Base-by-base conservation (phyloP, 2,888 invertebrate species). In the Hypomecis atomaria region DNA sequence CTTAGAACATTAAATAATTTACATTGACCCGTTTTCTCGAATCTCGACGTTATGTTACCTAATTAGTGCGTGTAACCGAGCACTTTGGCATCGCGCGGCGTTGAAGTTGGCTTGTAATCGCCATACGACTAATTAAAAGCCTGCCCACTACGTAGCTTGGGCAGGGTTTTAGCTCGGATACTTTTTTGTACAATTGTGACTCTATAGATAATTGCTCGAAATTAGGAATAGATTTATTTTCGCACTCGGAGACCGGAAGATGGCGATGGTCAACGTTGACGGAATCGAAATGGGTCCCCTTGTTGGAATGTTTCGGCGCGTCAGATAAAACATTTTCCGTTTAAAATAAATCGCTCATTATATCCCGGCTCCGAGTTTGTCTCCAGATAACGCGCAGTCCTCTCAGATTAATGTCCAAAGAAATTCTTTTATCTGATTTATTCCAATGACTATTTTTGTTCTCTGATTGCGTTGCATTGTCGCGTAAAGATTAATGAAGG, bases 291-390 rank as follows among this genome's bases (percentile, higher is more conserved):
- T 70, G 63, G 54, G 63, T 33, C 13, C 53, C 67, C 62, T 67
- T 66, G 61, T 70, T 66, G 67, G 50, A 74, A 73, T 68, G 66
- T 71, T 71, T 71, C 72, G 59, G 62, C 65, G 57, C 62, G 69
- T 72, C 74, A 73, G 81, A 81, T 80, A 79, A 80, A 83, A 83
- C 76, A 83, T 82, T 86, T 83, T 78, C 81, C 82, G 81, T 86
- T 86, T 78, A 76, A 73, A 81, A 82, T 84, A 86, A 70, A 88
- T 86, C 82, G 82, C 72, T 86, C 82, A 84, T 88, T 85, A 86
- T 78, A 78, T 80, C 80, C 73, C 76, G 78, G 65, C 77, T 75
- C 76, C 69, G 68, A 78, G 78, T 81, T 82, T 81, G 75, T 69
- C 65, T 68, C 65, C 38, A 74, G 83, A 85, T 85, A 84, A 84